Evolutionary conservation across 2,888 invertebrate species (phyloP), one percentile per base, ranked within the genome.

Genomic region (Petrolisthes cinctipes): DNA sequence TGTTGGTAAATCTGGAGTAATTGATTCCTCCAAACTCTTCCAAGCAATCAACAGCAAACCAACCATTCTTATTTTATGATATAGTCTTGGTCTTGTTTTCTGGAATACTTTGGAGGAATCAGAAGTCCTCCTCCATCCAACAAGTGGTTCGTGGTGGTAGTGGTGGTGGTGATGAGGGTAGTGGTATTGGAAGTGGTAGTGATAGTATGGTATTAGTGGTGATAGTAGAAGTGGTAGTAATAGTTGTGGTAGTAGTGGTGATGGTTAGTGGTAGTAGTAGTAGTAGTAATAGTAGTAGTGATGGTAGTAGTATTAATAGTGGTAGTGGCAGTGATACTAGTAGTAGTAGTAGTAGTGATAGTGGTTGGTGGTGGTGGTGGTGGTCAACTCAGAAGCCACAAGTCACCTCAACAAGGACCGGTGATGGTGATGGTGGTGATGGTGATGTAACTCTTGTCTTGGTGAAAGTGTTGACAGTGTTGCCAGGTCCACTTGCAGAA

Each of bases 391-490:
- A 20, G 53, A 56, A 56, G 78, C 20, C 54, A 79, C 78, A 79
- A 53, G 56, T 20, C 78, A 54, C 78, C 76, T 11, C 75, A 20
- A 75, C 37, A 71, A 17, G n/a, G 7, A 71, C 23, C 37, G 6
- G 20, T 11, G 20, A 71, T 71, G 23, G 23, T 71, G 23, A 71
- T 71, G 23, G n/a, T 71, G n/a, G 2, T 6, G 5, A 1, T 5
- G 23, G n/a, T 71, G n/a, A 71, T 71, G n/a, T 71, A 20, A 7
- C 71, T 7, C n/a, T 23, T 23, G n/a, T 71, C n/a, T 17, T 20
- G 71, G n/a, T 71, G 71, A 71, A 71, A 71, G 23, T 71, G 5
- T 23, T 20, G n/a, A 71, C 7, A 71, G 66, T 82, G 66, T 82
- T 61, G 56, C 82, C 61, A 56, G n/a, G 23, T 53, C 54, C 37